phyloP scores from a whole-genome alignment of 2,797 vertebrate species.

The Phrynocephalus forsythii region DNA sequence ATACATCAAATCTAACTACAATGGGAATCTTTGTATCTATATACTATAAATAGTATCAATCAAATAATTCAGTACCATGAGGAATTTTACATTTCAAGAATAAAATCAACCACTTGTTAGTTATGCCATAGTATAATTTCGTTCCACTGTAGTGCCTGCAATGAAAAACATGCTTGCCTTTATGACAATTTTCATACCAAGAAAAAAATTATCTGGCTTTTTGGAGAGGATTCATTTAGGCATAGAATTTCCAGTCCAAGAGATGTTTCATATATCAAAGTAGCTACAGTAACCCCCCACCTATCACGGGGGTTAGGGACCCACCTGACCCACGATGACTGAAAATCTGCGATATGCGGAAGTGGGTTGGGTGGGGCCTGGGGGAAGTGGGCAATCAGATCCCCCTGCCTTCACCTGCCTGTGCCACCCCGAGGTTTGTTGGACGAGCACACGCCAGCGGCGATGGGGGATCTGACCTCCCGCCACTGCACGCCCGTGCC shows the following conservation, averaged over 20 bases:
- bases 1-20: constrained; percentile 76
- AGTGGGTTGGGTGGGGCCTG: too few relatives aligned
- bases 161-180: background rate
- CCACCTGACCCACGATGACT: too few relatives aligned
- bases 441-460: too few relatives aligned
- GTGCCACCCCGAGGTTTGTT: too few relatives aligned
- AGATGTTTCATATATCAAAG: background rate
- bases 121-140: constrained; percentile 4
- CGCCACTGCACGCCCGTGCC: too few relatives aligned
- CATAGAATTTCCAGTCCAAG: background rate
- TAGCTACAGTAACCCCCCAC: too few relatives aligned
- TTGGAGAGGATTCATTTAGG: background rate
- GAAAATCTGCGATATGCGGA: too few relatives aligned
- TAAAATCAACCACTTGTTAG: background rate
- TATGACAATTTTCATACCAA: background rate
- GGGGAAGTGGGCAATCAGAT: too few relatives aligned
- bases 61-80: constrained; percentile 30
- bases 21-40: constrained; percentile 74
- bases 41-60: constrained; percentile 60
- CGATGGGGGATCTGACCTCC: too few relatives aligned
- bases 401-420: too few relatives aligned
- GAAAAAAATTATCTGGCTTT: too few relatives aligned
- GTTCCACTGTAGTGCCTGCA: background rate
- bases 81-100: constrained; percentile 8
- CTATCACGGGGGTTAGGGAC: too few relatives aligned